Evolutionary conservation across 2,113 vertebrate species (phyloP).

Genomic region (Hippocampus comes): DNA sequence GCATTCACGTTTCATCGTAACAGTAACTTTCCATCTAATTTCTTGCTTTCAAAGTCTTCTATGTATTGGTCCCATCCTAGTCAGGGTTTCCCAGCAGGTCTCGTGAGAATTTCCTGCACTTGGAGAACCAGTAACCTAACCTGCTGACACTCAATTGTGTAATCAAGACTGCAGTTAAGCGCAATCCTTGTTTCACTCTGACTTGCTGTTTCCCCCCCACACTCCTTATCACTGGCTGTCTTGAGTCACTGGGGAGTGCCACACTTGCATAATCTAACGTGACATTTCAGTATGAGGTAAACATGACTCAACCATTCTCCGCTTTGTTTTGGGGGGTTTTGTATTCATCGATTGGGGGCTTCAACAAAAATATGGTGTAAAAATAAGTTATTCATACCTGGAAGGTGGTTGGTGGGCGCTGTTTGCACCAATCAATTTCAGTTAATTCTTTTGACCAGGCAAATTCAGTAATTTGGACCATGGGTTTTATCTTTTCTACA

Average conservation of each 20-base stretch:
- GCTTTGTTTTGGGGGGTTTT: too few relatives aligned
- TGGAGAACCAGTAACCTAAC: neutral
- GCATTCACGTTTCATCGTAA: neutral
- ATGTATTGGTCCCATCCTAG: neutral
- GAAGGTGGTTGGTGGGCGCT: too few relatives aligned
- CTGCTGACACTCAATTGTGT: neutral
- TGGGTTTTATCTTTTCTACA: too few relatives aligned
- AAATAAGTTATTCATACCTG: too few relatives aligned
- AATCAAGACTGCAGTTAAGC: conserved; percentile 9
- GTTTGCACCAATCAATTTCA: too few relatives aligned
- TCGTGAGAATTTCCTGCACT: neutral
- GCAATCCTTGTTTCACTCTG: conserved; percentile 29
- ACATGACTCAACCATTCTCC: neutral
- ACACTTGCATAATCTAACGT: conserved; percentile 7
- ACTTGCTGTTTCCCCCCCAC: conserved; percentile 36
- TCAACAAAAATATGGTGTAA: too few relatives aligned
- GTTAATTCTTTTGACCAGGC: too few relatives aligned
- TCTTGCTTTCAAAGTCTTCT: neutral
- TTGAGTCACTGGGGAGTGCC: neutral
- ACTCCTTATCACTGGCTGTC: neutral
- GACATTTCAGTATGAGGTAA: neutral
- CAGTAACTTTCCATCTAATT: neutral
- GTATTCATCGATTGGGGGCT: too few relatives aligned
- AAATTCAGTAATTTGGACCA: too few relatives aligned
- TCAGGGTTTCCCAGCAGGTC: neutral